These are phyloP conservation scores for Anguilla megastoma DNA, from an alignment of 2,797 vertebrate genomes.

Conservation along the genomic window DNA sequence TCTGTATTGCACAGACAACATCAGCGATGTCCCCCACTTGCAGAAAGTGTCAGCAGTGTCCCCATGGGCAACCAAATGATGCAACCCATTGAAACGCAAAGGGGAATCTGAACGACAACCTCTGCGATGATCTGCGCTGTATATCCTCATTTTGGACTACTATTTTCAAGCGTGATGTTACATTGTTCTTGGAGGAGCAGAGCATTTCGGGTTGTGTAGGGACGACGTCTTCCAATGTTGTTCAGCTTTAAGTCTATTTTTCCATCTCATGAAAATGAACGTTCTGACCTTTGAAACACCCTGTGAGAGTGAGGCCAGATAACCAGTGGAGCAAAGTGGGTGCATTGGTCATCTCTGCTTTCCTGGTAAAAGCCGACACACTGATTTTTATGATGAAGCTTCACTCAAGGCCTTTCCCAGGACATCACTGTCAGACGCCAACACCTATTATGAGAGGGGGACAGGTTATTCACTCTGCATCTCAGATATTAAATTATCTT, in stretches of 20 bases:
- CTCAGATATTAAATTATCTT: not conserved
- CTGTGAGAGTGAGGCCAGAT: not conserved
- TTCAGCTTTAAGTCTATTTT: conserved; percentile 1
- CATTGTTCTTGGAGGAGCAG: not conserved
- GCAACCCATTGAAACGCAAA: conserved; percentile 7
- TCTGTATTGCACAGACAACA: not conserved
- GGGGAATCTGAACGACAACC: not conserved
- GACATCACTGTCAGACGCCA: not conserved
- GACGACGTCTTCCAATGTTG: not conserved
- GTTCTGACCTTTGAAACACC: not conserved
- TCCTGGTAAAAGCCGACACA: not conserved
- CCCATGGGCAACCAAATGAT: not conserved
- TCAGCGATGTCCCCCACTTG: not conserved
- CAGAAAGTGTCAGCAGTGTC: not conserved
- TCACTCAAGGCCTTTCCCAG: not conserved
- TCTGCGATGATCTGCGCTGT: not conserved
- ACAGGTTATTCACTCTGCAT: not conserved
- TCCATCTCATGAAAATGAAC: not conserved
- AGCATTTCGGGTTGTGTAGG: not conserved
- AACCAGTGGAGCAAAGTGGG: not conserved
- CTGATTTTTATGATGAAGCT: not conserved
- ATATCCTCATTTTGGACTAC: not conserved
- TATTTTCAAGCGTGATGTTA: not conserved
- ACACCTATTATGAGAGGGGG: not conserved
- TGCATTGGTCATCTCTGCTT: not conserved